Evolutionary conservation across 2,113 vertebrate species (phyloP).

Genomic region (Formicarius rufipectus): DNA sequence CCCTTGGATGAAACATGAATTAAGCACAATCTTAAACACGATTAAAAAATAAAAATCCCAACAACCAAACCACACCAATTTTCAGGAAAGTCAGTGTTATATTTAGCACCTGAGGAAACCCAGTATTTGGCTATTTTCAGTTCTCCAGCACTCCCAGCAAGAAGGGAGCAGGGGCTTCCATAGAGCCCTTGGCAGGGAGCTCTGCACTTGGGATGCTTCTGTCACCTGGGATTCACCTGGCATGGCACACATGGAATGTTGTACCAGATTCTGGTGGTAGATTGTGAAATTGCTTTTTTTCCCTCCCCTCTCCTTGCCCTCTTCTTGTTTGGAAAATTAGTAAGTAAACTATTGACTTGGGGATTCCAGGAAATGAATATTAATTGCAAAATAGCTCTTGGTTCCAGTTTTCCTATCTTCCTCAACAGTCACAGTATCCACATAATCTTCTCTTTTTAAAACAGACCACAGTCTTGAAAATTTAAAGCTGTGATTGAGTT

Average conservation of each 20-base stretch:
- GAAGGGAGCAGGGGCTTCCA: not conserved
- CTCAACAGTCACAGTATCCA: not conserved
- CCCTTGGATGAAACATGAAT: not conserved
- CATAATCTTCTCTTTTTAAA: not conserved
- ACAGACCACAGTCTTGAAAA: not conserved
- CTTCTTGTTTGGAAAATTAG: not conserved
- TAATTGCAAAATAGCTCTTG: not conserved
- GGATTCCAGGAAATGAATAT: not conserved
- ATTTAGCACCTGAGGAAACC: not conserved
- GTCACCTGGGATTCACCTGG: not conserved
- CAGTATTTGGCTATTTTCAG: not conserved
- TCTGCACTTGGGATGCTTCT: not conserved
- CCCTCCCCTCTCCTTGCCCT: not conserved
- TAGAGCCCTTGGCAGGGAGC: not conserved
- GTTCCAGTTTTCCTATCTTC: not conserved
- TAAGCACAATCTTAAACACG: not conserved
- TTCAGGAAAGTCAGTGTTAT: not conserved
- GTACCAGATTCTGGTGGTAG: not conserved
- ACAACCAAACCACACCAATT: rapidly evolving
- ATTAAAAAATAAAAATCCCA: not conserved
- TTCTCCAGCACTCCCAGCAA: not conserved
- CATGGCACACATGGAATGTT: not conserved
- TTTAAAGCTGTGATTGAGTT: not conserved
- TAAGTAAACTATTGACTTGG: not conserved
- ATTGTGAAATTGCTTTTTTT: not conserved